Base-by-base conservation (phyloP, 2,113 vertebrate genomes). In the Alces alces region DNA sequence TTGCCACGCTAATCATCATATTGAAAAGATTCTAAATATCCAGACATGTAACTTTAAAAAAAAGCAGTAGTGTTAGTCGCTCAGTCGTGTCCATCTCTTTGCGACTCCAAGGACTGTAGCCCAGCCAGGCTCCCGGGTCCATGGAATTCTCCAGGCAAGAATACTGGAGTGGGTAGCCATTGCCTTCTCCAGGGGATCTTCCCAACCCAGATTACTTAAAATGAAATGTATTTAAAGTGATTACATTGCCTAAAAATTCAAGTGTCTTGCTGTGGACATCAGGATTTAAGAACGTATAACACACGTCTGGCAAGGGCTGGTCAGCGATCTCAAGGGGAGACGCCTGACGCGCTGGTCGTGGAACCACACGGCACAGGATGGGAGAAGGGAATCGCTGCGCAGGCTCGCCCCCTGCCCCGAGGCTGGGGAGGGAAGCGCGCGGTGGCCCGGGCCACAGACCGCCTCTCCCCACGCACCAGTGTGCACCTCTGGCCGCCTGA, bases 321-420 rank as follows among this genome's bases (percentile, higher is more conserved):
- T 61, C 61, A 23, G 92, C 6, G 2, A 47, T 45, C 7, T 2
- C 3, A 1, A 3, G 21, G 17, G 15, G 33, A 92, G 60, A 16
- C 0, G 1, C 39, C 66, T 39, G 16, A 14, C 0, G 0, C 1
- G 25, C 36, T 3, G 0, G 27, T 36, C 27, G 6, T 0, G 0
- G 0, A 21, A 6, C 52, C 52, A 2, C 36, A 4, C 1, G 7
- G 91, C 9, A 3, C 0, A 1, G 27, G 28, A 50, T 30, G 21
- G 25, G 25, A 30, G 33, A 19, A 30, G 23, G 64, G 54, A 23
- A 2, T 2, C 11, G 0, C 64, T 1, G 9, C 11, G 23, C 21
- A 19, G 36, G 85, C 2, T 58, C 16, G 6, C 30, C 28, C 54
- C 13, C 0, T 1, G 0, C 13, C 45, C 84, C 13, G 13, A 5